Evolutionary conservation across 1,140 invertebrate genomes (phyloP).

Genomic region (Delia radicum): DNA sequence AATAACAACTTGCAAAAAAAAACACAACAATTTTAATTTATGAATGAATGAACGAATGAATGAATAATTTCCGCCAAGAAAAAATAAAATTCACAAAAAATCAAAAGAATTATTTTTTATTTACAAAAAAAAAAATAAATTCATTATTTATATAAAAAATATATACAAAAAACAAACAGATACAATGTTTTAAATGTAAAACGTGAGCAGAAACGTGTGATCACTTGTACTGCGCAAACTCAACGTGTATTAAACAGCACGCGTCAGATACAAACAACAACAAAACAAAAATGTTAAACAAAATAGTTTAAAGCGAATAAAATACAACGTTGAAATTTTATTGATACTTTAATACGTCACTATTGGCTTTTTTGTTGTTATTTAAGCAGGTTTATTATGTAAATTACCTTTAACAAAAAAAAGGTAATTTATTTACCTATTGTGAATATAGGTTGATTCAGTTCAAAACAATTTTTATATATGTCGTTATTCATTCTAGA

Average conservation of each 20-base stretch:
- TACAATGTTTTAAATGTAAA: slow-evolving; percentile 9
- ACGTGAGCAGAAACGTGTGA: slow-evolving; percentile 22
- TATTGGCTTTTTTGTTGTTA: background rate
- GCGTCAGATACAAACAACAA: background rate
- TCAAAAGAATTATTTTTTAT: background rate
- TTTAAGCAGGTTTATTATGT: background rate
- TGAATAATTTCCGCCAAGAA: no score
- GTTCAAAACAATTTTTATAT: background rate
- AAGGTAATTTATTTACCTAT: background rate
- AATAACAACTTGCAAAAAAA: background rate
- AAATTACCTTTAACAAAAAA: background rate
- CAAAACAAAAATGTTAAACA: background rate
- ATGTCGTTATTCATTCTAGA: background rate
- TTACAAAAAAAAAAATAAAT: background rate
- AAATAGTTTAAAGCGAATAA: background rate
- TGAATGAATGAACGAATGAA: background rate
- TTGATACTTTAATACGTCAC: background rate
- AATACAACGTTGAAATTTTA: background rate
- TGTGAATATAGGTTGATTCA: background rate
- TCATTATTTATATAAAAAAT: background rate
- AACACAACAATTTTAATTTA: background rate
- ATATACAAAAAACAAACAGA: background rate
- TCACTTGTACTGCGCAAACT: background rate
- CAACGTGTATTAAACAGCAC: background rate
- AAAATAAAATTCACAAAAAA: background rate